Evolutionary conservation across 1,140 invertebrate genomes (phyloP), one percentile per base, ranked within the genome.

Genomic region (Danaus plexippus): DNA sequence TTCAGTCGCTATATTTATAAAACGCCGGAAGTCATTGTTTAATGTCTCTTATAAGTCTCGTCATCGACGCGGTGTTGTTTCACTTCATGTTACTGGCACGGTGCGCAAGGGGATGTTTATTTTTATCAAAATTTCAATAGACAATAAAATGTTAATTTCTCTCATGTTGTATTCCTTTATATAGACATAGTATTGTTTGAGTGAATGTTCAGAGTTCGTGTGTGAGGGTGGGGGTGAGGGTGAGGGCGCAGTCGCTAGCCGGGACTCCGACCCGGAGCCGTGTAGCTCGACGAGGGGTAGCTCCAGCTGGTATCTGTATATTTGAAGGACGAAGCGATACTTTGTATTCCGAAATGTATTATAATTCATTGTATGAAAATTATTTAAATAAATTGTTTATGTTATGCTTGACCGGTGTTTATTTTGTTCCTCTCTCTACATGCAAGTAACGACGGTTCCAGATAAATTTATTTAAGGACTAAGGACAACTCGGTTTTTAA

Each of bases 351-450:
- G 63, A 58, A 60, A 64, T 80, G 77, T 80, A 80, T 77, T 75
- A 77, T 82, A 78, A 74, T 79, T 74, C 67, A 73, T 72, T 58
- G 54, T 69, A 71, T 71, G 63, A 64, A 71, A 73, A 67, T 80
- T 80, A 80, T 80, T 83, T 78, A 80, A 82, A 79, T 80, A 83
- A 83, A 82, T 71, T 80, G 80, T 83, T 83, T 80, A 83, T 71
- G 80, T 80, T 83, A 72, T 75, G 75, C 77, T 80, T 80, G 71
- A 32, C 22, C 7, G 0, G 22, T 32, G 22, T 32, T 32, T 32
- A 32, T 32, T 32, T 32, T 6, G 22, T 32, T 2, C 22, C 22
- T 32, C 22, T 2, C 22, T 32, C 22, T 32, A 32, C 22, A 3
- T 6, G 22, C 22, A 6, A 7, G 7, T 32, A 3, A 32, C 22